Evolutionary conservation across 2,113 vertebrate genomes (phyloP).

Genomic region (Chiloscyllium plagiosum): DNA sequence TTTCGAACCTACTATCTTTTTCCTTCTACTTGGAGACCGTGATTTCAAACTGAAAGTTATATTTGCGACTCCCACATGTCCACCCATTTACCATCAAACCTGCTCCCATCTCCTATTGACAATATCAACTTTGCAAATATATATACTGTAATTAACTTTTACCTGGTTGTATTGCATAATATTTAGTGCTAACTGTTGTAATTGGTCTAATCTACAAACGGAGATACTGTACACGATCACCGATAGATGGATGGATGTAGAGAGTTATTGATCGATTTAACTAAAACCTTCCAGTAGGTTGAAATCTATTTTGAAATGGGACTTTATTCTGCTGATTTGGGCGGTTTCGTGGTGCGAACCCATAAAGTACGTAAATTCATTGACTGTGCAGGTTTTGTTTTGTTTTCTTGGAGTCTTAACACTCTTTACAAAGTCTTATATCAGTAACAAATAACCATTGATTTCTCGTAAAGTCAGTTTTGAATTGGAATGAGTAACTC

Average conservation of each 20-base stretch:
- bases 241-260: background rate
- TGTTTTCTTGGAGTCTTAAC: slow-evolving; percentile 18
- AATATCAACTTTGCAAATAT: background rate
- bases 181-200: slow-evolving; percentile 11
- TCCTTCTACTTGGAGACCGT: too few species aligned
- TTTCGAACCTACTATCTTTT: background rate
- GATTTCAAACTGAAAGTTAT: background rate
- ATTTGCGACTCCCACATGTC: background rate
- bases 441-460: slow-evolving; percentile 86
- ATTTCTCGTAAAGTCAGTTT: slow-evolving; percentile 97
- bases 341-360: background rate
- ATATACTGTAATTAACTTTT: background rate
- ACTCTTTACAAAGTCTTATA: slow-evolving; percentile 53
- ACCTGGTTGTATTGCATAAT: background rate
- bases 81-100: background rate
- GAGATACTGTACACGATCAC: background rate
- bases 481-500: slow-evolving; percentile 90
- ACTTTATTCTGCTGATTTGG: background rate
- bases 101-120: background rate
- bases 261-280: slow-evolving; percentile 1
- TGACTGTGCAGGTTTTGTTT: background rate
- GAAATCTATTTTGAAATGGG: slow-evolving; percentile 16
- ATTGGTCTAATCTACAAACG: background rate
- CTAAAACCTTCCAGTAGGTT: background rate
- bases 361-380: background rate